Evolutionary conservation across 1,140 invertebrate species (phyloP).

Genomic region (Bombus balteatus): DNA sequence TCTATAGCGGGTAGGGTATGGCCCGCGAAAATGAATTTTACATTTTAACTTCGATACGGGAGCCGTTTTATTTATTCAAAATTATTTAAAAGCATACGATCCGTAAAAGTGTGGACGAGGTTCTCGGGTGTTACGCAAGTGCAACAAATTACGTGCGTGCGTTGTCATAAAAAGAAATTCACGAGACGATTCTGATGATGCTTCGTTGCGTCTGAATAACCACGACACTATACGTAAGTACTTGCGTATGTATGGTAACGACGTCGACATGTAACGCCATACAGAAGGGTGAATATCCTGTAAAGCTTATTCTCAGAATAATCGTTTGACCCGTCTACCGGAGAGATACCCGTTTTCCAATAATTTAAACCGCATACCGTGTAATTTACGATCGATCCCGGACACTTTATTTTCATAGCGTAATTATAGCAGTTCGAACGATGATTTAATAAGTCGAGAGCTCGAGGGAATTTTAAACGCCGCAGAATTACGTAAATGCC

Average conservation of each 20-base stretch:
- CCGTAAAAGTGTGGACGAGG: neutral
- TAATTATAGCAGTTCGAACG: slow-evolving; percentile 13
- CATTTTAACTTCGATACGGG: neutral
- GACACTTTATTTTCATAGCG: slow-evolving; percentile 27
- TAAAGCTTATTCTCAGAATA: slow-evolving; percentile 25
- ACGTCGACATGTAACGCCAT: neutral
- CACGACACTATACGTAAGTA: neutral
- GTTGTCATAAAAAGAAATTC: slow-evolving; percentile 13
- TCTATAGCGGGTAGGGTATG: neutral
- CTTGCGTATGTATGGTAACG: neutral
- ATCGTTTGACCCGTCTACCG: slow-evolving; percentile 48
- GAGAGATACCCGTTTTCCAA: slow-evolving; percentile 45
- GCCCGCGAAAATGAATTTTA: neutral
- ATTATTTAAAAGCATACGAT: neutral
- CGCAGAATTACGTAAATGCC: neutral
- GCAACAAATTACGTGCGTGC: neutral
- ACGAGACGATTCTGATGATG: neutral
- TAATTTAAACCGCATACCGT: slow-evolving; percentile 24
- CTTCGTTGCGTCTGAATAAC: neutral
- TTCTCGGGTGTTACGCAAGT: neutral
- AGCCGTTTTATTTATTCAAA: neutral
- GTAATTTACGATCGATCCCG: slow-evolving; percentile 22
- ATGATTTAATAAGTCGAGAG: slow-evolving; percentile 2
- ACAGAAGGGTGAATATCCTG: slow-evolving; percentile 26
- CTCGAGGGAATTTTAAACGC: neutral